Evolutionary conservation across 2,797 vertebrate species (phyloP).

Genomic region (Fundulus diaphanus): DNA sequence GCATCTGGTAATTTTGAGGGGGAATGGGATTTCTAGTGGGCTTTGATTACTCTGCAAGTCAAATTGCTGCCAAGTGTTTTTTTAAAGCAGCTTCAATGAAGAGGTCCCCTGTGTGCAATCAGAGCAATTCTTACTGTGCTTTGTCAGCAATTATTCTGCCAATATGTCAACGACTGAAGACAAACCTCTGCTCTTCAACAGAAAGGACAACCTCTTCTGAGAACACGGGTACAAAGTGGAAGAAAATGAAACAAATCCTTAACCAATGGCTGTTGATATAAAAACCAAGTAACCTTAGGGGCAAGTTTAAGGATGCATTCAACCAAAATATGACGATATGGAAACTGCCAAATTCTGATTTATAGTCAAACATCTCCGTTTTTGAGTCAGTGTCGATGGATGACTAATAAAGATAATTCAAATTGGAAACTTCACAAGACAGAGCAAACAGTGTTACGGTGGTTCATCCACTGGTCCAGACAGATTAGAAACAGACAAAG

Average conservation of each 20-base stretch:
- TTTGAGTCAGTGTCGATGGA: neutral
- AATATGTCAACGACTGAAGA: slow-evolving; percentile 15
- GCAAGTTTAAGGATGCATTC: neutral
- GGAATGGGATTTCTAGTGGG: neutral
- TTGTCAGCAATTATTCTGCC: slow-evolving; percentile 9
- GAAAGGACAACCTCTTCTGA: neutral
- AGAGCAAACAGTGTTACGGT: too few species aligned
- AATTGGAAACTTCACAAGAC: neutral
- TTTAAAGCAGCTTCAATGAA: neutral
- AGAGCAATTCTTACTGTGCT: neutral
- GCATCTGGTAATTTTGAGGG: neutral
- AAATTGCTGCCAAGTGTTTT: neutral
- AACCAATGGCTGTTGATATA: too few species aligned
- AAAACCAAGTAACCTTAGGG: neutral
- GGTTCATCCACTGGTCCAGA: too few species aligned
- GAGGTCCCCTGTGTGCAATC: slow-evolving; percentile 10
- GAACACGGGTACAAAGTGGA: neutral
- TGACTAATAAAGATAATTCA: neutral
- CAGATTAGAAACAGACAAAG: too few species aligned
- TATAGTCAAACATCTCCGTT: neutral
- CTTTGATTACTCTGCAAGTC: neutral
- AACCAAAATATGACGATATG: neutral
- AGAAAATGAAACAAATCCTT: neutral
- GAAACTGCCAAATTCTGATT: neutral
- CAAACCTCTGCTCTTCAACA: slow-evolving; percentile 1